Percentiles rank a stretch among this genome's conserved stretches.
phyloP scores from a whole-genome alignment of 2,113 vertebrate genomes.

The Crotalus helleri region DNA sequence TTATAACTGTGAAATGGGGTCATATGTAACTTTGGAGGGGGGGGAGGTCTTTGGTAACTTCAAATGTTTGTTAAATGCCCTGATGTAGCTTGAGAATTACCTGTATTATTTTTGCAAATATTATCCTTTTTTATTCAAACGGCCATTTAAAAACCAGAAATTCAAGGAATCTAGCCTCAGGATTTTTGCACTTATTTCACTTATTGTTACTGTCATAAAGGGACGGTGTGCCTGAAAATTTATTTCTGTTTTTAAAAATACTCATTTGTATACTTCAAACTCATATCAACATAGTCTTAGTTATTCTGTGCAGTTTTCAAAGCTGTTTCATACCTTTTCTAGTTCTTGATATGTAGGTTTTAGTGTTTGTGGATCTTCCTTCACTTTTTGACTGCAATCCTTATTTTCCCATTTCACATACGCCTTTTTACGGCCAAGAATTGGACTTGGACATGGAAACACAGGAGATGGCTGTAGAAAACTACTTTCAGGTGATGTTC shows the following conservation, averaged over 20 bases:
- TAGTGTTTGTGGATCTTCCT: constrained; percentile 73
- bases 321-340: constrained; percentile 74
- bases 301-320: not conserved
- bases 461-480: constrained; percentile 61
- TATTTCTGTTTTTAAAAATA: not conserved
- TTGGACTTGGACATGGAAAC: constrained; percentile 80
- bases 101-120: not conserved
- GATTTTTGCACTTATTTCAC: not conserved
- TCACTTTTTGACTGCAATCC: constrained; percentile 76
- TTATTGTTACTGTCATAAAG: not conserved
- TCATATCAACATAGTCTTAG: not conserved
- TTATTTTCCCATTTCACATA: constrained; percentile 95
- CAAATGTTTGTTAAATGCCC: not conserved
- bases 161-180: not conserved
- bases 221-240: not conserved
- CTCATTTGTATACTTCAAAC: not conserved
- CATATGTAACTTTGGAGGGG: not conserved
- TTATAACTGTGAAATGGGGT: not conserved
- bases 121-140: not conserved
- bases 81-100: not conserved
- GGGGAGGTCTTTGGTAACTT: not conserved
- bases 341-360: constrained; percentile 80
- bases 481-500: constrained; percentile 54
- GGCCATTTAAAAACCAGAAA: not conserved
- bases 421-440: constrained; percentile 79